Percentiles rank a stretch among this genome's conserved stretches.
These are phyloP conservation scores for Antidorcas marsupialis DNA, from an alignment of 2,113 vertebrate genomes.

Conservation along the genomic window DNA sequence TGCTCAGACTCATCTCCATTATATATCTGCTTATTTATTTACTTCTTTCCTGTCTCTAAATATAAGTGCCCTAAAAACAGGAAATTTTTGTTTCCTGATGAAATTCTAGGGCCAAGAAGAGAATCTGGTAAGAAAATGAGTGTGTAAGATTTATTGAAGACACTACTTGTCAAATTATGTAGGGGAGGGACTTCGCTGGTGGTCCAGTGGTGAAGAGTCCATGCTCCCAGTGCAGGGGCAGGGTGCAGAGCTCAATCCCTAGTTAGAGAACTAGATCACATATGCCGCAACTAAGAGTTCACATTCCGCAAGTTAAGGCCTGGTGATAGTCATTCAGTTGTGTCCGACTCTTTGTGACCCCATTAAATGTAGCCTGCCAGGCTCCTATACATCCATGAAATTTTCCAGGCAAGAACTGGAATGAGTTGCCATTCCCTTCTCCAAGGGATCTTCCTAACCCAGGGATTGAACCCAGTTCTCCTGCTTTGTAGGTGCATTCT, in stretches of 20 bases:
- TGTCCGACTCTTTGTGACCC: background rate
- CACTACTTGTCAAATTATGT: background rate
- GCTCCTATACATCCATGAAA: background rate
- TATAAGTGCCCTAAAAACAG: background rate
- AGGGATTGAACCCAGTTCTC: background rate
- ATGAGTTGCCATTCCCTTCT: background rate
- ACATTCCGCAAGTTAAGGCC: background rate
- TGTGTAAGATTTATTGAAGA: background rate
- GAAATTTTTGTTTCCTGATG: background rate
- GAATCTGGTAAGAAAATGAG: background rate
- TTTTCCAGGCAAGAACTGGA: background rate
- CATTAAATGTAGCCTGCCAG: background rate
- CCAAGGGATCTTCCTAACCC: background rate
- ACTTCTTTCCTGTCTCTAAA: background rate
- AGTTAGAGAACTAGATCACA: background rate
- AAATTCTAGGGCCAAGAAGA: background rate
- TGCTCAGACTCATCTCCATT: background rate
- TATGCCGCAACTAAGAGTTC: background rate
- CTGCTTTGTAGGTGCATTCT: background rate
- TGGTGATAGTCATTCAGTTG: background rate
- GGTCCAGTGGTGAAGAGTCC: background rate
- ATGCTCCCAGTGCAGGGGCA: background rate
- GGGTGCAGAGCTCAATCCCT: background rate
- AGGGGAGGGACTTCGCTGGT: background rate
- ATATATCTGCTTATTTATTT: background rate